These are phyloP conservation scores for Micromussa lordhowensis DNA, from an alignment of 92 coral and sea anemone species.

Conservation along the genomic window DNA sequence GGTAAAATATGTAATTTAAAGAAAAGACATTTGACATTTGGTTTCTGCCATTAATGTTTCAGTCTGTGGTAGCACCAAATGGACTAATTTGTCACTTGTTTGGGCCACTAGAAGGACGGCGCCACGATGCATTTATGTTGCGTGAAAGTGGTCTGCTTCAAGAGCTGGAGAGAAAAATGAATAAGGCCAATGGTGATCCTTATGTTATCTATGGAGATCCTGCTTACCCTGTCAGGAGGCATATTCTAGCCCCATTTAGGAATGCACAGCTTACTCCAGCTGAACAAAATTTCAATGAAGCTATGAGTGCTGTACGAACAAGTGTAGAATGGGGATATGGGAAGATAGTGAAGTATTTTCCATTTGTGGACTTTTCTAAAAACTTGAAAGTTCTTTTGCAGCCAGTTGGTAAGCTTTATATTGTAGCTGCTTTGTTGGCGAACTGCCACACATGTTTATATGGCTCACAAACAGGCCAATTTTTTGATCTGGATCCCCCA, in stretches of 20 bases:
- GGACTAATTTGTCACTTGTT: conserved; percentile 58
- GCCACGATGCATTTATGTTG: conserved; percentile 76
- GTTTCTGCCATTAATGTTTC: conserved; percentile 14
- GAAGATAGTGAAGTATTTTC: conserved; percentile 43
- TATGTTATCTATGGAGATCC: conserved; percentile 69
- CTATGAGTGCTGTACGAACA: conserved; percentile 68
- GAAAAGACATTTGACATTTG: not conserved
- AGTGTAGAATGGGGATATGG: too few relatives aligned
- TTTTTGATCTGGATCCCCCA: conserved; percentile 37
- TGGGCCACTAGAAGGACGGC: conserved; percentile 67
- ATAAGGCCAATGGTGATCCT: conserved; percentile 67
- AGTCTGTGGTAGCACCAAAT: conserved; percentile 66
- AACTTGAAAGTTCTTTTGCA: conserved; percentile 50
- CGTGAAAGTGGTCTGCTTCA: conserved; percentile 48
- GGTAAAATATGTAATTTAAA: conserved; percentile 25
- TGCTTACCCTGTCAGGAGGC: too few relatives aligned
- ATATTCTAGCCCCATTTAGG: conserved; percentile 69
- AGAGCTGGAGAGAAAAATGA: conserved; percentile 29
- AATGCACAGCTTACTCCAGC: conserved; percentile 49
- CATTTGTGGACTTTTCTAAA: conserved; percentile 30
- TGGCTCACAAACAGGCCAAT: conserved; percentile 53
- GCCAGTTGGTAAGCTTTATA: conserved; percentile 52
- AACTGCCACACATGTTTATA: conserved; percentile 50
- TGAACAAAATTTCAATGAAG: conserved; percentile 58
- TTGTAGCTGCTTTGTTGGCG: conserved; percentile 42